Evolutionary conservation across 2,888 invertebrate species (phyloP).

Genomic region (Griposia aprilina): DNA sequence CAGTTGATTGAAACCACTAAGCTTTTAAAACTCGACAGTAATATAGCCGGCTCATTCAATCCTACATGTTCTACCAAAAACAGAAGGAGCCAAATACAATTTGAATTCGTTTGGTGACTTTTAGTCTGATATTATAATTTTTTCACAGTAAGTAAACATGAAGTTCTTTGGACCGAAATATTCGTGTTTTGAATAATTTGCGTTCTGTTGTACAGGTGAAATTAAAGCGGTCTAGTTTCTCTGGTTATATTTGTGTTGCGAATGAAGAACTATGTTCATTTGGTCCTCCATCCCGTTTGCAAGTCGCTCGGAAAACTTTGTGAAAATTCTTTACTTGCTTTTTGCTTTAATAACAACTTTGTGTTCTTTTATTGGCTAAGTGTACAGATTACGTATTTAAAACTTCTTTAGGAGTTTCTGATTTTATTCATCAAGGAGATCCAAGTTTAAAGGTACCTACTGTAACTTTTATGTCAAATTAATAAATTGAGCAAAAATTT

Average conservation of each 20-base stretch:
- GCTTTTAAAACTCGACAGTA: not conserved
- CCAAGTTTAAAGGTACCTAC: not conserved
- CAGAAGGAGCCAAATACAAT: conserved; percentile 3
- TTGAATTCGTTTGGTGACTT: conserved; percentile 6
- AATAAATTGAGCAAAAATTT: not conserved
- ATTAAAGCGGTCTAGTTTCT: conserved; percentile 11
- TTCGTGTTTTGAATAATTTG: conserved; percentile 24
- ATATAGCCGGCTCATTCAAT: conserved; percentile 2
- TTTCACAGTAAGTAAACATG: conserved; percentile 3
- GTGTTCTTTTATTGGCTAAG: conserved; percentile 24
- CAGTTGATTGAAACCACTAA: conserved; percentile 31
- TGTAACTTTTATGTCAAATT: not conserved
- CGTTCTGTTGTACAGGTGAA: conserved; percentile 16
- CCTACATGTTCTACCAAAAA: not conserved
- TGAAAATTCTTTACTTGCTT: conserved; percentile 19
- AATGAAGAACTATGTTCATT: conserved; percentile 9
- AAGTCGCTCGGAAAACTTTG: conserved; percentile 19
- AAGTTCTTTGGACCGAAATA: conserved; percentile 26
- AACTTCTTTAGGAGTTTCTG: not conserved
- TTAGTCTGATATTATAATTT: conserved; percentile 8
- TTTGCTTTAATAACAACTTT: conserved; percentile 24
- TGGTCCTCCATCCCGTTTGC: conserved; percentile 5
- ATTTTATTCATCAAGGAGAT: not conserved
- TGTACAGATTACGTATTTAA: conserved; percentile 4
- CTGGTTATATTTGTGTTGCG: not conserved